phyloP scores from a whole-genome alignment of 2,113 vertebrate species.

The Grammomys surdaster region DNA sequence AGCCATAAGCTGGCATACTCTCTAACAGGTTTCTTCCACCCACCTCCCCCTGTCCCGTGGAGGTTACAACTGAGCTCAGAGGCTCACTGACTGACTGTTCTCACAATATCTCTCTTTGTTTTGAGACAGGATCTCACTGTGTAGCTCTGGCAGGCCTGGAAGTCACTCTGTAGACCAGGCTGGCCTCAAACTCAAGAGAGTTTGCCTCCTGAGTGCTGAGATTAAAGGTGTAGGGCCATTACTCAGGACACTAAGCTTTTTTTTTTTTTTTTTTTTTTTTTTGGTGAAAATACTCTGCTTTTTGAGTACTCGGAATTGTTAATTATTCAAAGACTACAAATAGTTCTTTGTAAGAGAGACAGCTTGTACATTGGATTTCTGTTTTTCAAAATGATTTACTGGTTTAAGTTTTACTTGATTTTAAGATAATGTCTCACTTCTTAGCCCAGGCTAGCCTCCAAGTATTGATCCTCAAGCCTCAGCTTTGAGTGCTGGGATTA shows the following conservation, averaged over 20 bases:
- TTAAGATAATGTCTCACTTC: background rate
- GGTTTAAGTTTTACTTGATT: background rate
- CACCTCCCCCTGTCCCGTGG: background rate
- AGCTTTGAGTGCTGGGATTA: background rate
- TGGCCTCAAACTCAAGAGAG: background rate
- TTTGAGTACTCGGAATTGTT: conserved; percentile 43
- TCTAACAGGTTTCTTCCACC: conserved; percentile 32
- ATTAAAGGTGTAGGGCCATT: background rate
- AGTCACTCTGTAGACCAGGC: background rate
- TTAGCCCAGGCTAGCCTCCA: background rate
- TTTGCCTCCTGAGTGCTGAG: background rate
- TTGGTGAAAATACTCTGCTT: conserved; percentile 48
- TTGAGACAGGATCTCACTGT: background rate
- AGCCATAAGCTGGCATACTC: background rate
- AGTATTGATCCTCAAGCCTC: background rate
- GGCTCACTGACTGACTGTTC: background rate
- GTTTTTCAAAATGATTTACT: conserved; percentile 10
- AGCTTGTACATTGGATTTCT: conserved; percentile 8
- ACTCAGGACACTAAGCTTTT: background rate
- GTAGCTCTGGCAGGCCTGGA: background rate
- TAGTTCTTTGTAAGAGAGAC: conserved; percentile 21
- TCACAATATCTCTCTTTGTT: background rate
- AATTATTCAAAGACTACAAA: conserved; percentile 58
- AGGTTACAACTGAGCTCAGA: background rate
- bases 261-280: background rate